phyloP scores from a whole-genome alignment of 2,888 invertebrate genomes.

The Prosopocoilus inquinatus region DNA sequence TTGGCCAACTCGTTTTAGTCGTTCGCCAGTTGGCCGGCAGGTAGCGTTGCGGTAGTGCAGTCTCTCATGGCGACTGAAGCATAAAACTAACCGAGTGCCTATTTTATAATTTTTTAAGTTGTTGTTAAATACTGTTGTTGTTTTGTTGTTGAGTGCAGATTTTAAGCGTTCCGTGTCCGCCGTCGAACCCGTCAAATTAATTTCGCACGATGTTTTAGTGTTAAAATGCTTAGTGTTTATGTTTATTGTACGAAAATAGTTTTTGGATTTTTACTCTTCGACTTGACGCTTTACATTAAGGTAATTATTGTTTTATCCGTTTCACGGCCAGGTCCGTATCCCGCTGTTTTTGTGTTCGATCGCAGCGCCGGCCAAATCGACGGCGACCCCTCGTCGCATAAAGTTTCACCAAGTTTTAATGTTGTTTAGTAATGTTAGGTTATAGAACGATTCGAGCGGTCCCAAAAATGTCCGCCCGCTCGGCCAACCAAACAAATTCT shows the following conservation, averaged over 20 bases:
- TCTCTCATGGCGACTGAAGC: constrained; percentile 33
- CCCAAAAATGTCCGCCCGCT: constrained; percentile 17
- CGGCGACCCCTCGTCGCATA: constrained; percentile 2
- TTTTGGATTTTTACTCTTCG: constrained; percentile 32
- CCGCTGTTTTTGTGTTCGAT: background rate
- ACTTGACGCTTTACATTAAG: constrained; percentile 27
- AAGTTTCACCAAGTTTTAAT: constrained; percentile 27
- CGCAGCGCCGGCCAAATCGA: background rate
- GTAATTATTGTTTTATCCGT: constrained; percentile 20
- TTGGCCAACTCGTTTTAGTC: constrained; percentile 23
- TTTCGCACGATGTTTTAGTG: constrained; percentile 33
- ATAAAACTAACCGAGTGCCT: constrained; percentile 30
- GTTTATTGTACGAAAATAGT: constrained; percentile 36
- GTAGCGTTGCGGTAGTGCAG: constrained; percentile 27
- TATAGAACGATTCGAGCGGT: constrained; percentile 19
- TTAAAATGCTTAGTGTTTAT: constrained; percentile 36
- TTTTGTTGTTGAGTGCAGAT: constrained; percentile 29
- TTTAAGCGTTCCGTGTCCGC: constrained; percentile 23
- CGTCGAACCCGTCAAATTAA: constrained; percentile 22
- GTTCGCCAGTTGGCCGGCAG: constrained; percentile 24
- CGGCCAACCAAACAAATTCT: constrained; percentile 16
- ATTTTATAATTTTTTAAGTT: constrained; percentile 32
- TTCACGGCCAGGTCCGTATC: background rate
- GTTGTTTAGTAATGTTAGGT: constrained; percentile 33
- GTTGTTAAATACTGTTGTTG: constrained; percentile 31